Evolutionary conservation across 2,797 vertebrate species (phyloP), one percentile per base, ranked within the genome.

Genomic region (Xenopus petersii): DNA sequence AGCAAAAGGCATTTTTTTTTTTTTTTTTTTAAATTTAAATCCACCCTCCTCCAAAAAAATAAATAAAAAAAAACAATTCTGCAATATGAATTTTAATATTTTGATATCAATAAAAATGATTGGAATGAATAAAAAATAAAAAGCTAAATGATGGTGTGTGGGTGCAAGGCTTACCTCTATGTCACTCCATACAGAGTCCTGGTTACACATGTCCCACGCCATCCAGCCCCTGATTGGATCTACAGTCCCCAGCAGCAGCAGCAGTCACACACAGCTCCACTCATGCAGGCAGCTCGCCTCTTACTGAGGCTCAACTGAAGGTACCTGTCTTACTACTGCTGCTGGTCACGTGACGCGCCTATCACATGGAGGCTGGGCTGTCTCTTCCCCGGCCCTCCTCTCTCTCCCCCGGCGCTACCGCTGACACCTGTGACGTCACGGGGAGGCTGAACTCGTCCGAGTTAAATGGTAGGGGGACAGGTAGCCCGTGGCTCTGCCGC

Each of bases 241-340:
- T 86, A 83, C 83, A 75, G 80, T 85, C 87, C 90, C 83, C 86
- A 85, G 33, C 33, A 36, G 33, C 6, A 6, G 21, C 21, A 21
- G 21, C 21, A 21, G 21, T 21, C 82, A 85, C 87, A 68, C 84
- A 81, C 80, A 81, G 88, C 87, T 82, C 79, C 86, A 86, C 93
- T 92, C 94, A 87, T 94, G 90, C 93, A 92, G 91, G 91, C 94
- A 89, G 92, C 90, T 90, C 89, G 93, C 94, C 91, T 94, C 94
- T 95, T 88, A 94, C 94, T 94, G 95, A 93, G 93, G 91, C 93
- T 93, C 93, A 95, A 94, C 94, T 90, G 91, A 93, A 94, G 95
- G 96, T 95, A 98, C 96, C 96, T 98, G 96, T 95, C 95, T 97
- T 96, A 97, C 97, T 96, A 97, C 96, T 93, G 94, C 92, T 93